Evolutionary conservation across 1,140 invertebrate genomes (phyloP).

Genomic region (Leptinotarsa lineolata): DNA sequence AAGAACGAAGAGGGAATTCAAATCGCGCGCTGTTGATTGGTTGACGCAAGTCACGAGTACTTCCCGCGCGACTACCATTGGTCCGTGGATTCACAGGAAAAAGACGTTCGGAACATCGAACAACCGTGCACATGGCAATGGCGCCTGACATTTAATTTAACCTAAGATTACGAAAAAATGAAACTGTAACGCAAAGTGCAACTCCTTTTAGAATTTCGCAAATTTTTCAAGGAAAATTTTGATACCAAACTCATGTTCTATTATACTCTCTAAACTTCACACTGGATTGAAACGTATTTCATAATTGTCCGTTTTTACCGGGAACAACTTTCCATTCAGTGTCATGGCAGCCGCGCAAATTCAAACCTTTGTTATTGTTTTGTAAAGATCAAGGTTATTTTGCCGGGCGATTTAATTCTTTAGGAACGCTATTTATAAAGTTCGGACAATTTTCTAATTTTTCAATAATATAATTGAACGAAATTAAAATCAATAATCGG

Average conservation of each 20-base stretch:
- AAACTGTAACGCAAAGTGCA: background rate
- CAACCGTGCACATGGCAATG: constrained; percentile 45
- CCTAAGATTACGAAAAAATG: constrained; percentile 30
- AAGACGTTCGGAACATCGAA: constrained; percentile 36
- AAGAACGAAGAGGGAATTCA: constrained; percentile 55
- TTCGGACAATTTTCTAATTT: background rate
- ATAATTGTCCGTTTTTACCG: constrained; percentile 38
- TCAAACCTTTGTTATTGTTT: constrained; percentile 11
- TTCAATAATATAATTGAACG: background rate
- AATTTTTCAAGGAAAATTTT: constrained; percentile 35
- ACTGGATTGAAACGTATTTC: constrained; percentile 24
- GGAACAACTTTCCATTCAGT: constrained; percentile 34
- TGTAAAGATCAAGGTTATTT: background rate
- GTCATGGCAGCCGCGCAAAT: constrained; percentile 45
- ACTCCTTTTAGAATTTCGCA: constrained; percentile 31
- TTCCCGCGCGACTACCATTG: constrained; percentile 50
- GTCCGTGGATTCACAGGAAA: constrained; percentile 35
- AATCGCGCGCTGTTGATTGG: constrained; percentile 51
- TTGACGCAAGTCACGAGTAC: constrained; percentile 46
- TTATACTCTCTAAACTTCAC: background rate
- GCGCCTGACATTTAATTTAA: constrained; percentile 46
- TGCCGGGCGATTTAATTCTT: background rate
- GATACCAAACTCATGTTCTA: constrained; percentile 17
- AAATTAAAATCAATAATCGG: constrained; percentile 25
- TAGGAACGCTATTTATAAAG: too few species aligned